Base-by-base conservation (phyloP, 2,888 invertebrate species). In the Biston betularia region DNA sequence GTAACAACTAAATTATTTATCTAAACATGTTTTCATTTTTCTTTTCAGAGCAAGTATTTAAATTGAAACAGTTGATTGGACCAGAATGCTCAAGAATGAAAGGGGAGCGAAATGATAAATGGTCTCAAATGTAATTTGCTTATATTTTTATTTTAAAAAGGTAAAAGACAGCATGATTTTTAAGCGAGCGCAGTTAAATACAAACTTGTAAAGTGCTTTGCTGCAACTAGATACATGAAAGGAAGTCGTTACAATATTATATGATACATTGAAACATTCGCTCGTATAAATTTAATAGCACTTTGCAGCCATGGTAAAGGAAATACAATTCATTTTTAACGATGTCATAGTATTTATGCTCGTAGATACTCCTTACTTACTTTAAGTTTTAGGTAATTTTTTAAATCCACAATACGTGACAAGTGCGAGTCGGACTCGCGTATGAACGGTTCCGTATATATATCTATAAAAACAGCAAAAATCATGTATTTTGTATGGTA, bases 281-380 rank as follows among this genome's bases (percentile, higher is more conserved):
- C 82, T 80, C 83, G 75, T 86, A 84, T 86, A 87, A 86, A 86
- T 86, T 88, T 88, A 86, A 89, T 87, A 82, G 84, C 83, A 79
- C 81, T 65, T 59, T 49, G 58, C 49, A 82, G 80, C 80, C 78
- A 82, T 83, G 80, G 81, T 79, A 80, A 82, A 83, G 84, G 84
- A 86, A 85, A 85, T 80, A 86, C 82, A 85, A 88, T 86, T 86
- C 84, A 86, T 87, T 87, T 86, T 89, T 89, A 87, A 89, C 83
- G 82, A 79, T 64, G 77, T 79, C 77, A 84, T 84, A 83, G 81
- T 83, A 82, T 79, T 81, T 78, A 69, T 71, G 67, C 65, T 65
- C 3, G 24, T 24, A 24, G 1, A 24, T 56, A 34, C 34, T 34
- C 34, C 24, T 53, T 10, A 38, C 35, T 14, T 15, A 53, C 38